phyloP scores from a whole-genome alignment of 2,888 invertebrate species.

The Dysmachus trigonus region DNA sequence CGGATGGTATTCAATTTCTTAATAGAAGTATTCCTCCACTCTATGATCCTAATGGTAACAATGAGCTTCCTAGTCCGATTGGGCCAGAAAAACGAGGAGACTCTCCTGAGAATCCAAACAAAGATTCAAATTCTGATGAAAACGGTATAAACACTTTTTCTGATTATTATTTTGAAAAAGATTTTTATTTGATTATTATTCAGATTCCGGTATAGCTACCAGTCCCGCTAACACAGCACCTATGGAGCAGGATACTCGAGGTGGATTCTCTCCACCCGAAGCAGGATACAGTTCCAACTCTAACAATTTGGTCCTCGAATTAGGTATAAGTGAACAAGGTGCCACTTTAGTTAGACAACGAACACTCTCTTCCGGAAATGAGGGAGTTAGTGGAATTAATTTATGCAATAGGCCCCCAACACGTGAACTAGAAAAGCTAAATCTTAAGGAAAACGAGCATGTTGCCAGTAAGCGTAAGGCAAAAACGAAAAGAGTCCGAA shows the following conservation, averaged over 20 bases:
- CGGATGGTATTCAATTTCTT: constrained; percentile 54
- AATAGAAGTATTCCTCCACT: constrained; percentile 44
- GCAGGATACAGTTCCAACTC: constrained; percentile 48
- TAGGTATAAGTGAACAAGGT: constrained; percentile 61
- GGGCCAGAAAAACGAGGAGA: constrained; percentile 68
- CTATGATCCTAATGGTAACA: constrained; percentile 61
- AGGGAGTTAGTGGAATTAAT: constrained; percentile 36
- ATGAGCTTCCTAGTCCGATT: constrained; percentile 54
- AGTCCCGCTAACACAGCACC: constrained; percentile 59
- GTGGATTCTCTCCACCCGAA: constrained; percentile 42
- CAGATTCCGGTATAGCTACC: constrained; percentile 63
- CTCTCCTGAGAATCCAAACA: constrained; percentile 69
- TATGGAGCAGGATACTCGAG: constrained; percentile 31
- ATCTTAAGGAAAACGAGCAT: constrained; percentile 45
- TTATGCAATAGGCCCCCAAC: constrained; percentile 46
- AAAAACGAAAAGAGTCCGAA: constrained; percentile 58
- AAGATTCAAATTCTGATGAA: constrained; percentile 68
- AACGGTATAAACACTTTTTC: constrained; percentile 59
- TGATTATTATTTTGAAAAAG: constrained; percentile 4
- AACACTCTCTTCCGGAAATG: constrained; percentile 50
- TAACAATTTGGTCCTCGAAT: constrained; percentile 56
- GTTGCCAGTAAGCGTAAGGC: constrained; percentile 52
- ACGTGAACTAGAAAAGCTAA: constrained; percentile 48
- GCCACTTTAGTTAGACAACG: constrained; percentile 59
- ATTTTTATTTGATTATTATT: constrained; percentile 12